These are phyloP conservation scores for Brachionus paranguensis DNA, from an alignment of 1,140 invertebrate species.

Conservation along the genomic window DNA sequence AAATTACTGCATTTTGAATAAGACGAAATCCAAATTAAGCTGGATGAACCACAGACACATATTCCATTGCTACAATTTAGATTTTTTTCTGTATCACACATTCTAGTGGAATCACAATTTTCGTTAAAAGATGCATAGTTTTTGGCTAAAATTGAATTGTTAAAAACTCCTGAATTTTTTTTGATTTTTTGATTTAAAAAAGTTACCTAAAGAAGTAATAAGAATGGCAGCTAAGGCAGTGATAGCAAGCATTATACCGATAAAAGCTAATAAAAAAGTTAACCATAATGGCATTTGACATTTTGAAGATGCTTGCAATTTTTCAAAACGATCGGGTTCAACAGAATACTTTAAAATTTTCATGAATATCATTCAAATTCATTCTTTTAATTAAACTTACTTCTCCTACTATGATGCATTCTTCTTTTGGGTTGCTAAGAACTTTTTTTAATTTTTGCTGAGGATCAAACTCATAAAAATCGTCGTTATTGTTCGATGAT, in stretches of 20 bases:
- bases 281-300: constrained; percentile 4
- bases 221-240: not conserved
- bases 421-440: not conserved
- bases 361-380: too few species aligned
- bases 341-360: not conserved
- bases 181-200: not conserved
- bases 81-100: constrained; percentile 9
- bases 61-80: not conserved
- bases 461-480: not conserved
- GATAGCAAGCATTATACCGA: not conserved
- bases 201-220: not conserved
- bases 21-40: not conserved
- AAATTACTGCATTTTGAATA: not conserved
- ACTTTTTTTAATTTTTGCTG: not conserved
- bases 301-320: not conserved
- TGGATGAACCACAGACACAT: not conserved
- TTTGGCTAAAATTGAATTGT: not conserved
- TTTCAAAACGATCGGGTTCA: not conserved
- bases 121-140: constrained; percentile 4
- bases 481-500: not conserved
- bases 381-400: not conserved
- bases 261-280: not conserved
- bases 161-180: not conserved
- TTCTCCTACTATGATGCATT: not conserved
- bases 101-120: not conserved